phyloP scores from a whole-genome alignment of 2,888 invertebrate species.

The Conistra vaccinii region DNA sequence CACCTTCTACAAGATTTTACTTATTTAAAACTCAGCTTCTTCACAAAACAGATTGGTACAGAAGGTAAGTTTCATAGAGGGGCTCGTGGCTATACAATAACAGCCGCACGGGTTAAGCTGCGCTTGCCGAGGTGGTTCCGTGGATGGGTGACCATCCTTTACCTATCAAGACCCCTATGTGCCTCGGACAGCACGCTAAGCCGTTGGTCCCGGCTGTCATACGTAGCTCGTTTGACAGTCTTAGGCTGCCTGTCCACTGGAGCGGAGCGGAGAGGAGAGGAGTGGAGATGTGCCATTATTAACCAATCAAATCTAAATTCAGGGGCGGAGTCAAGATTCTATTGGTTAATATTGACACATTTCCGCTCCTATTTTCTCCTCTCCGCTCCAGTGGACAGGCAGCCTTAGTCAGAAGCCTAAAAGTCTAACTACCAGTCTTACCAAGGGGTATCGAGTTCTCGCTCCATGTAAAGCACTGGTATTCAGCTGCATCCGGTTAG shows the following conservation, averaged over 20 bases:
- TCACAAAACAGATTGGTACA: neutral
- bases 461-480: neutral
- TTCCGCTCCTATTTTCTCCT: too few species aligned
- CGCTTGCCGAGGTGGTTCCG: neutral
- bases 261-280: too few species aligned
- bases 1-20: conserved; percentile 18
- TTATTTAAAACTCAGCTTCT: conserved; percentile 23
- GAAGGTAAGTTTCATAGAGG: neutral
- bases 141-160: neutral
- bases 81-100: neutral
- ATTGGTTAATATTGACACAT: too few species aligned
- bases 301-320: too few species aligned
- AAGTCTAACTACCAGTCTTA: neutral
- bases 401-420: neutral
- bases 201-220: neutral
- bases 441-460: neutral
- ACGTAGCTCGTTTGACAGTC: conserved; percentile 2
- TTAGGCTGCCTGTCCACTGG: too few species aligned
- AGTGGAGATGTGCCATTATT: too few species aligned
- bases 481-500: neutral
- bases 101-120: neutral
- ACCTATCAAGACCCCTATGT: neutral
- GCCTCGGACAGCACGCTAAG: neutral
- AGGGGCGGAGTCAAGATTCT: too few species aligned
- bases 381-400: too few species aligned